These are phyloP conservation scores for Trachops cirrhosus DNA, from an alignment of 2,797 vertebrate genomes.

Conservation along the genomic window DNA sequence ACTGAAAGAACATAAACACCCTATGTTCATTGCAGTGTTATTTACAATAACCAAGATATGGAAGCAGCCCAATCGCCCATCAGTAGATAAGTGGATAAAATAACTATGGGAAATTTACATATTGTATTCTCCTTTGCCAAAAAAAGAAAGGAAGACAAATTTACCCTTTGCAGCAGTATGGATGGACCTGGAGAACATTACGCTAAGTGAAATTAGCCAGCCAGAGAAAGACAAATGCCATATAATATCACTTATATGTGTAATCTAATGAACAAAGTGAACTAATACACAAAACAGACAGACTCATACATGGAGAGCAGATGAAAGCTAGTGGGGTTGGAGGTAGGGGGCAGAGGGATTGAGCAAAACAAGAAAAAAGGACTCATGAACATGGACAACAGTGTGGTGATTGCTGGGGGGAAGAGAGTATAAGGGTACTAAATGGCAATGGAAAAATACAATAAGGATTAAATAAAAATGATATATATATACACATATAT, in stretches of 20 bases:
- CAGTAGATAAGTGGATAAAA: neutral
- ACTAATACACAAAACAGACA: neutral
- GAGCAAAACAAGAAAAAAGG: neutral
- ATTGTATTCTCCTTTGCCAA: neutral
- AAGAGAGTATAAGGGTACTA: neutral
- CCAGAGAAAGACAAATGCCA: neutral
- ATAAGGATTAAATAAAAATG: neutral
- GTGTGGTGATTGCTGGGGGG: neutral
- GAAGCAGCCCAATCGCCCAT: neutral
- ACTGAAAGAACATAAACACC: neutral
- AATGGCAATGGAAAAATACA: neutral
- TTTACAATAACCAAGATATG: neutral
- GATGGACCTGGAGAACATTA: neutral
- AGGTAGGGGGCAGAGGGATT: neutral
- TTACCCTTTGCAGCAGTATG: neutral
- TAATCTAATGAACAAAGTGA: neutral
- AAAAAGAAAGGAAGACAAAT: neutral
- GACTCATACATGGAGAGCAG: neutral
- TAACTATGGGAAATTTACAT: neutral
- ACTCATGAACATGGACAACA: neutral
- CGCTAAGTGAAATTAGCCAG: neutral
- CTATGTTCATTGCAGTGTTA: neutral
- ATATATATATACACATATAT: too few relatives aligned
- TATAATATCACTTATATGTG: neutral
- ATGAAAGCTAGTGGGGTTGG: neutral